Evolutionary conservation across 2,888 invertebrate genomes (phyloP).

Genomic region (Pyrochroa serraticornis): DNA sequence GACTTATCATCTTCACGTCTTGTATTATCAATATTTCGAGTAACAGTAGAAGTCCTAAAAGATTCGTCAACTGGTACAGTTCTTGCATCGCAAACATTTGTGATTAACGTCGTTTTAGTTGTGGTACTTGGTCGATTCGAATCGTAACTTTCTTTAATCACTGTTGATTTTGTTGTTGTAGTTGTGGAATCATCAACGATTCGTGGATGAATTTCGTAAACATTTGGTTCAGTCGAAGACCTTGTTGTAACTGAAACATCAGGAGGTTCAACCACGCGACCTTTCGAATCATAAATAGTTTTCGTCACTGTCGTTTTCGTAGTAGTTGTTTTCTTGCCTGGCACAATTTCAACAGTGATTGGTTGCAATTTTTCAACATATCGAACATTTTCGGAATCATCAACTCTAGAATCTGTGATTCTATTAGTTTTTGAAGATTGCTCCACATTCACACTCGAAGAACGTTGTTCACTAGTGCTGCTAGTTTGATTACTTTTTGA

Average conservation of each 20-base stretch:
- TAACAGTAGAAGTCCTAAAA: too few relatives aligned
- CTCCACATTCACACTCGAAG: background rate
- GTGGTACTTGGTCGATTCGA: background rate
- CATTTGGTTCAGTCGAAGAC: background rate
- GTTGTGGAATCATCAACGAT: constrained; percentile 15
- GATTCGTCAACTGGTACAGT: background rate
- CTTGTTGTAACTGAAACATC: too few relatives aligned
- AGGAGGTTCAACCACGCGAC: background rate
- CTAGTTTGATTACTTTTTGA: background rate
- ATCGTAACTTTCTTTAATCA: constrained; percentile 19
- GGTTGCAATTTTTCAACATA: constrained; percentile 1
- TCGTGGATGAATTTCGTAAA: background rate
- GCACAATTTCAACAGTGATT: background rate
- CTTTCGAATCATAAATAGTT: constrained; percentile 1
- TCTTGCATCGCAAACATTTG: background rate
- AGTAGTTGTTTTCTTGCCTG: background rate
- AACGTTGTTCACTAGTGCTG: background rate
- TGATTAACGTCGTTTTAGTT: constrained; percentile 4
- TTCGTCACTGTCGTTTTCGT: background rate
- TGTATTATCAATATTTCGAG: too few relatives aligned
- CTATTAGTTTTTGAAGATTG: background rate
- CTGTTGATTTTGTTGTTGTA: constrained; percentile 22
- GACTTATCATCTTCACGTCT: too few relatives aligned
- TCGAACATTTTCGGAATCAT: background rate
- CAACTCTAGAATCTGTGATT: too few relatives aligned